Conservation (phyloP, 2,888 invertebrate genomes). For the Smittia sp. region DNA sequence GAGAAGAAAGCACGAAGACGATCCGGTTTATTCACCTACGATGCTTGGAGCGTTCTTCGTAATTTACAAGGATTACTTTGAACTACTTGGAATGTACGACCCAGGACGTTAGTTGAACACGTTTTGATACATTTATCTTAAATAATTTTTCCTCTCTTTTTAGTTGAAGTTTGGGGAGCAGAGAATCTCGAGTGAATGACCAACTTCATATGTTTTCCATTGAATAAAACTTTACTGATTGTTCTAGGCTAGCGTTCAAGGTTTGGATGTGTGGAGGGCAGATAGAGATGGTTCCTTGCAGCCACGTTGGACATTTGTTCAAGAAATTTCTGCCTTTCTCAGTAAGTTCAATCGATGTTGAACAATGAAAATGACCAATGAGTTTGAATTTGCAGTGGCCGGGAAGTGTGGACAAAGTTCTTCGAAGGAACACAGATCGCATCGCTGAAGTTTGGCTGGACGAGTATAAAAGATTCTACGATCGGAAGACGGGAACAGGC, state of each 20-base stretch:
- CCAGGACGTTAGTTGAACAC: conserved; percentile 40
- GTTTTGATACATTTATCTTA: background rate
- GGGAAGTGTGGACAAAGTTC: conserved; percentile 66
- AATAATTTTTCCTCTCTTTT: background rate
- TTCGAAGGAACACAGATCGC: conserved; percentile 70
- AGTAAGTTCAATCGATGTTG: conserved; percentile 40
- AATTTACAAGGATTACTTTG: conserved; percentile 45
- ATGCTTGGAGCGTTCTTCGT: conserved; percentile 45
- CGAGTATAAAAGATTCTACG: conserved; percentile 79
- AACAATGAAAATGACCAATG: background rate
- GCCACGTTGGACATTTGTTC: conserved; percentile 46
- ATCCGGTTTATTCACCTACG: conserved; percentile 40
- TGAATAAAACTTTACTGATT: too few species aligned
- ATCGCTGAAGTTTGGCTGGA: conserved; percentile 81
- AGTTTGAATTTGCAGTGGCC: conserved; percentile 30
- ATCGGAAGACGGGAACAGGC: conserved; percentile 61
- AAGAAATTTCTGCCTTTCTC: conserved; percentile 69
- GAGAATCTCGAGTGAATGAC: conserved; percentile 43
- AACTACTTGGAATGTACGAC: conserved; percentile 45
- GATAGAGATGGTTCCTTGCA: conserved; percentile 45
- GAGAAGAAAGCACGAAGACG: conserved; percentile 57
- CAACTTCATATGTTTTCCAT: background rate
- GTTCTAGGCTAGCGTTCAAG: background rate
- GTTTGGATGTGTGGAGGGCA: background rate
- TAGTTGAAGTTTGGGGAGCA: conserved; percentile 43